Base-by-base conservation (phyloP, 2,797 vertebrate species). In the Hydrophis major region DNA sequence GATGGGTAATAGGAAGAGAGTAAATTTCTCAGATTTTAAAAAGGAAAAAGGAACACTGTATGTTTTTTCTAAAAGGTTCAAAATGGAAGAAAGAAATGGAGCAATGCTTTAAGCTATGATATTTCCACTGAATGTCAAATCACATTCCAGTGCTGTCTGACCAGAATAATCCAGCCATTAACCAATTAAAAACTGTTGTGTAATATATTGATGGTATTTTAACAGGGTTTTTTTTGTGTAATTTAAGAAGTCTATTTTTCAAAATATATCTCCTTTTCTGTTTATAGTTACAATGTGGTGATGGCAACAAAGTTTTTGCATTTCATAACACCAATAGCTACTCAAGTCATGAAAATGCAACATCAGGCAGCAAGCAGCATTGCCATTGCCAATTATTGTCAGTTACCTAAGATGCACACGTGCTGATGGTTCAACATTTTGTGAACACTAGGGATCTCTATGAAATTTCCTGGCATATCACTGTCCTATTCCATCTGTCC, bases 121-220 rank as follows among this genome's bases (percentile, higher is more conserved):
- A 97, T 94, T 96, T 92, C 5, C 47, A 90, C 93, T 96, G 94
- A 96, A 96, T 97, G 96, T 96, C 97, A 97, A 95, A 94, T 95
- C 94, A 92, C 61, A 69, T 96, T 93, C 96, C 97, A 94, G 94
- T 95, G 92, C 97, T 96, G 95, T 97, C 96, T 94, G 96, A 97
- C 94, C 96, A 97, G 97, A 92, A 96, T 95, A 96, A 96, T 95
- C 94, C 95, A 96, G 96, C 94, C 92, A 97, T 96, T 96, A 97
- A 96, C 95, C 95, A 97, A 96, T 96, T 83, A 83, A 83, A 96
- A 95, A 96, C 92, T 96, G 94, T 94, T 94, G 94, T 94, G 94
- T 95, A 95, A 97, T 97, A 97, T 94, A 93, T 92, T 93, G 92
- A 96, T 92, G 94, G 91, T 91, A 97, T 97, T 96, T 97, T 97